Conservation (phyloP, 2,113 vertebrate species). For the Paradoxurus hermaphroditus region DNA sequence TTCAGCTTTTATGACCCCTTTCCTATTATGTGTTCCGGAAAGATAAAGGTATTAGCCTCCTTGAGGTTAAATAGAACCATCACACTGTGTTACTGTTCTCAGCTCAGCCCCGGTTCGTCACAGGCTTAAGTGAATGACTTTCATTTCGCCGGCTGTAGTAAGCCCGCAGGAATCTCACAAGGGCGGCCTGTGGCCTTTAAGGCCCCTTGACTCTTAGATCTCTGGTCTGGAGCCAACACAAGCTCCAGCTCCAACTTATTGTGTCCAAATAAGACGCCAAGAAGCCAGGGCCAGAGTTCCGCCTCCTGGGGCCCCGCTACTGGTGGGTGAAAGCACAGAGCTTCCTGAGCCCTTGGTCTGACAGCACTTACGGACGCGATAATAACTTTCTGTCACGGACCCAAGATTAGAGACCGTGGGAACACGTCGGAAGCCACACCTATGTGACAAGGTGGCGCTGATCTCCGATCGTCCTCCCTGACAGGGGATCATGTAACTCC, state of each 20-base stretch:
- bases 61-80: neutral
- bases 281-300: neutral
- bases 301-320: neutral
- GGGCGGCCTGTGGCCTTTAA: neutral
- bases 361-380: neutral
- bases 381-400: neutral
- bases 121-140: neutral
- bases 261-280: neutral
- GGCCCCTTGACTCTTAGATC: neutral
- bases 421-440: neutral
- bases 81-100: neutral
- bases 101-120: neutral
- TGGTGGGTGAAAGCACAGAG: accelerated
- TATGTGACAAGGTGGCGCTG: neutral
- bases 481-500: neutral
- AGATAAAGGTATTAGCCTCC: neutral
- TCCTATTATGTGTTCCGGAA: neutral
- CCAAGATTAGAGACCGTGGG: neutral
- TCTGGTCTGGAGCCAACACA: neutral
- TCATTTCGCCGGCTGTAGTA: neutral
- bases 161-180: neutral
- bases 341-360: neutral
- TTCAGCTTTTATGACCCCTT: neutral
- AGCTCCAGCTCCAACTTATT: neutral
- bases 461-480: neutral